These are phyloP conservation scores for Eupristina koningsbergeri DNA, from an alignment of 1,140 invertebrate species.

Conservation along the genomic window DNA sequence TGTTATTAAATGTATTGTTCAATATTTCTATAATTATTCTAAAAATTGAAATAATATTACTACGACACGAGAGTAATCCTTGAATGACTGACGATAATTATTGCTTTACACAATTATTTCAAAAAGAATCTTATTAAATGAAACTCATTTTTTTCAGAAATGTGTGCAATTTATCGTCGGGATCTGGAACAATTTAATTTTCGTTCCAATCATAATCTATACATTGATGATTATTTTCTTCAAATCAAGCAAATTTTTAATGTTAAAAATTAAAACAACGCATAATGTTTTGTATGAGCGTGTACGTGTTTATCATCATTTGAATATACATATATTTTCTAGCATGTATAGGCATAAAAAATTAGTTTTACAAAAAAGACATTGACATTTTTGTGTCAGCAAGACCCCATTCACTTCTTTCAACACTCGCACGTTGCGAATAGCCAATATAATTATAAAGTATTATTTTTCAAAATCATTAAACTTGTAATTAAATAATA, in stretches of 20 bases:
- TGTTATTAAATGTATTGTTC: no score
- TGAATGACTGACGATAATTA: background rate
- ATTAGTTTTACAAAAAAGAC: constrained; percentile 11
- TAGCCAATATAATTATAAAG: background rate
- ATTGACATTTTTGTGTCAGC: constrained; percentile 45
- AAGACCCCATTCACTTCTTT: constrained; percentile 41
- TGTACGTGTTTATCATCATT: background rate
- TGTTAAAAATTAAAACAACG: background rate
- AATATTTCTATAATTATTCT: no score
- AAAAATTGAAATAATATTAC: background rate
- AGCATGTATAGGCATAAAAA: background rate
- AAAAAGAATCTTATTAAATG: background rate
- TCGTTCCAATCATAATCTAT: background rate
- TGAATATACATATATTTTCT: background rate
- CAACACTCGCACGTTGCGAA: constrained; percentile 1
- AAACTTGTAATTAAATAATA: background rate
- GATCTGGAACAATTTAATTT: background rate
- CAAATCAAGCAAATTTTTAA: background rate
- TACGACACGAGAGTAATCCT: background rate
- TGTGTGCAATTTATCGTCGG: background rate
- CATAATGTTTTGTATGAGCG: background rate
- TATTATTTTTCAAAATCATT: constrained; percentile 35
- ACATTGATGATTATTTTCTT: background rate
- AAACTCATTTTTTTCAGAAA: background rate
- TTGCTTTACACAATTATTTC: background rate